phyloP scores from a whole-genome alignment of 2,113 vertebrate species.

The Oncorhynchus mykiss region DNA sequence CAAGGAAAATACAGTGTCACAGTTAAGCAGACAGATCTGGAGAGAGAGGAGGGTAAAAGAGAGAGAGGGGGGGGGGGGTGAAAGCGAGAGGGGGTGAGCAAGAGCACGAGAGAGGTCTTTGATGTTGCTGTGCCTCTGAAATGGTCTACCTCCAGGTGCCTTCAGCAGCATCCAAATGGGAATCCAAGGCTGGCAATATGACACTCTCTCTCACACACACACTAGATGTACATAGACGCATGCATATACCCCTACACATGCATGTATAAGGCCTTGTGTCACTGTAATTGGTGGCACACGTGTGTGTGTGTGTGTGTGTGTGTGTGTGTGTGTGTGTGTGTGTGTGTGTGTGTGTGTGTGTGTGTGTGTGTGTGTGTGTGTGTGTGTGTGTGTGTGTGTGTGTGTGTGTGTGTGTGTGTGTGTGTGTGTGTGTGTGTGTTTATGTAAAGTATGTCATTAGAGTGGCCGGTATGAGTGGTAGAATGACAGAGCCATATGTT shows the following conservation, averaged over 20 bases:
- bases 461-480: background rate
- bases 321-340: background rate
- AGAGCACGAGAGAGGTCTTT: background rate
- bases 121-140: background rate
- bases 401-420: too few relatives aligned
- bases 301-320: too few relatives aligned
- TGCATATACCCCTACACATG: background rate
- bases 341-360: too few relatives aligned
- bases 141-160: background rate
- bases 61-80: too few relatives aligned
- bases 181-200: background rate
- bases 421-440: background rate
- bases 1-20: background rate
- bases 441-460: background rate
- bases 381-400: background rate
- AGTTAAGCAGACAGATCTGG: background rate
- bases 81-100: too few relatives aligned
- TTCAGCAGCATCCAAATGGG: background rate
- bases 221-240: background rate
- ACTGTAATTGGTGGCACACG: background rate
- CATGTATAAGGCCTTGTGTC: too few relatives aligned
- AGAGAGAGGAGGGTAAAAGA: background rate
- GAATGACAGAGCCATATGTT: background rate
- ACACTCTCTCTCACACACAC: too few relatives aligned
- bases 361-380: background rate